Percentiles rank a stretch among this genome's conserved stretches.
phyloP scores from a whole-genome alignment of 1,140 invertebrate species.

The Drosophila arizonae region DNA sequence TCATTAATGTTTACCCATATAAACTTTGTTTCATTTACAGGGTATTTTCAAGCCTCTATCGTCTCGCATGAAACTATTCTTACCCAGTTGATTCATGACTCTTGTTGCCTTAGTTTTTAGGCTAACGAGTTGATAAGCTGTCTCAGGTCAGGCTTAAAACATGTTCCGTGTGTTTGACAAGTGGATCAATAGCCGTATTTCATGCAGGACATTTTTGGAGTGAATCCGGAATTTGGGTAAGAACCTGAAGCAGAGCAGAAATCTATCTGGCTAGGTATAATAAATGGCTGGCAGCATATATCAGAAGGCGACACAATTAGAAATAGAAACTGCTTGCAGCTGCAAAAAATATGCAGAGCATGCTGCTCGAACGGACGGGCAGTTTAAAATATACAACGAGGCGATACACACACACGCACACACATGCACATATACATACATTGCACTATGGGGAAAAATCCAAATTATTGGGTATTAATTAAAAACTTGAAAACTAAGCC shows the following conservation, averaged over 20 bases:
- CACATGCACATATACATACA: constrained; percentile 23
- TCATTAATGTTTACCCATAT: too few relatives aligned
- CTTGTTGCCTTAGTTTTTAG: neutral
- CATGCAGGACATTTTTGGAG: neutral
- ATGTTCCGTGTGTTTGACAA: constrained; percentile 14
- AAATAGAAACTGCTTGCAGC: constrained; percentile 51
- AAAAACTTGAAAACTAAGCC: too few relatives aligned
- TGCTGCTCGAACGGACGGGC: constrained; percentile 32
- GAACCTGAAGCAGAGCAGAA: neutral
- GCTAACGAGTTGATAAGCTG: constrained; percentile 8
- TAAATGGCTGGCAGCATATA: constrained; percentile 55
- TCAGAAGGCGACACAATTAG: constrained; percentile 47
- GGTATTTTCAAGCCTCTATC: neutral
- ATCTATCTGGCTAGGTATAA: constrained; percentile 4
- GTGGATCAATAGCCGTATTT: constrained; percentile 23
- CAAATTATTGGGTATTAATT: too few relatives aligned
- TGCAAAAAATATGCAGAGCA: constrained; percentile 46
- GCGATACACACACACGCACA: constrained; percentile 16
- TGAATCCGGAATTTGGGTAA: neutral
- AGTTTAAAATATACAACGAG: constrained; percentile 61
- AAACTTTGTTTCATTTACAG: neutral
- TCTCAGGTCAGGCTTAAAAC: constrained; percentile 5
- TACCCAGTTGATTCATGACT: neutral
- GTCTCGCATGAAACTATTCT: neutral
- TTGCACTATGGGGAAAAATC: too few relatives aligned